These are phyloP conservation scores for Leptopilina myrica DNA, from an alignment of 2,888 invertebrate species.

Conservation along the genomic window DNA sequence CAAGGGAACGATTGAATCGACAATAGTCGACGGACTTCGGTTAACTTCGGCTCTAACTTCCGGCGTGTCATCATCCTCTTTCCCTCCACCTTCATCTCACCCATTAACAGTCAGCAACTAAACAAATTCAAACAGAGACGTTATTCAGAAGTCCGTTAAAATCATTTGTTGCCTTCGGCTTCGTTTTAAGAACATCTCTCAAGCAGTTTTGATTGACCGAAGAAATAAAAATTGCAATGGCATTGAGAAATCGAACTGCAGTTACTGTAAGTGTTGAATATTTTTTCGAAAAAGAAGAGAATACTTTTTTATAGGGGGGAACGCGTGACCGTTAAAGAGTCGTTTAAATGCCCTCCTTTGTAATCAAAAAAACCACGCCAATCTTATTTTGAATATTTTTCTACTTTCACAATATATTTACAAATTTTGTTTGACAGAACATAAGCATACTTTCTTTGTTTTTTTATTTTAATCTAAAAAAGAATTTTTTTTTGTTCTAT, in stretches of 20 bases:
- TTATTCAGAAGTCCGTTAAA: slow-evolving; percentile 19
- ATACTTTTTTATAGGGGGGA: neutral
- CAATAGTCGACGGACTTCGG: neutral
- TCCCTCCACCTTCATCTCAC: neutral
- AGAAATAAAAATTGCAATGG: slow-evolving; percentile 62
- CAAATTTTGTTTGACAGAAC: neutral
- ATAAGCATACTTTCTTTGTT: neutral
- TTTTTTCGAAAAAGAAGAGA: neutral
- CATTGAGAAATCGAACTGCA: slow-evolving; percentile 67
- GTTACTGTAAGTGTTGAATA: slow-evolving; percentile 62
- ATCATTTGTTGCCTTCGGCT: neutral
- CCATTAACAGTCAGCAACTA: slow-evolving; percentile 2
- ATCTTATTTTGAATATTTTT: neutral
- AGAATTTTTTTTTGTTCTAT: too few relatives aligned
- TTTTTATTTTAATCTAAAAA: too few relatives aligned
- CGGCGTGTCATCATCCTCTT: slow-evolving; percentile 11
- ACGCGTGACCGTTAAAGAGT: slow-evolving; percentile 26
- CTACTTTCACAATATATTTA: neutral
- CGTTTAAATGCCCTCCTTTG: slow-evolving; percentile 36
- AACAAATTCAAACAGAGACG: slow-evolving; percentile 29
- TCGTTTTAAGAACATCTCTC: slow-evolving; percentile 12
- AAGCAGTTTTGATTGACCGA: slow-evolving; percentile 8
- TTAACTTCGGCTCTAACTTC: neutral
- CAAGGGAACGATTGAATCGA: neutral
- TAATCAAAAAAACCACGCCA: slow-evolving; percentile 11